Base-by-base conservation (phyloP, 2,113 vertebrate genomes). In the Pelodiscus sinensis region DNA sequence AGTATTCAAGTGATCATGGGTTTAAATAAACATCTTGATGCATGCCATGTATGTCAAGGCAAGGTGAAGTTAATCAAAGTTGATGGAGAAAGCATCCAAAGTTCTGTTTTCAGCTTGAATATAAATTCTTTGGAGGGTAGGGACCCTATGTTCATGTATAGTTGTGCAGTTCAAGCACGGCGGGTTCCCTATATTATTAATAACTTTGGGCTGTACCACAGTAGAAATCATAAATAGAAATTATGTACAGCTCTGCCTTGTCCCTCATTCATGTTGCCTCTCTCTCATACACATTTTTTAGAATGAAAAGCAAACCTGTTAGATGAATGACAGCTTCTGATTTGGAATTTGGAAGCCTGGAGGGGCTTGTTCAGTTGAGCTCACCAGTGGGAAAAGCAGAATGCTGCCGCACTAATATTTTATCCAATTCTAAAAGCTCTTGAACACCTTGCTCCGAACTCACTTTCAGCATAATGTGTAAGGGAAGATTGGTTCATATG, bases 381-480 rank as follows among this genome's bases (percentile, higher is more conserved):
- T 95, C 10, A 0, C 29, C 87, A 78, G 82, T 96, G 91, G 90
- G 85, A 92, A 25, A 92, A 94, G 85, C 60, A 90, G 50, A 54
- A 91, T 75, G 57, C n/a, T 95, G 54, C 82, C 86, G 50, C 54
- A 90, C 71, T 91, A 88, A 92, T 50, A 77, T 82, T 95, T 96
- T 58, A 82, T 92, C 91, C 58, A 73, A 88, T 58, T 93, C 86
- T 65, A 58, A 54, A 62, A 94, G 95, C n/a, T 92, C 86, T 89
- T 4, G 50, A 91, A 94, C 80, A 95, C 87, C 57, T 88, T 87
- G 13, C 9, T 92, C 79, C 91, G 89, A 90, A 54, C 57, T 94
- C 79, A 84, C 56, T 93, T 84, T 24, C 58, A 93, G 84, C 15
- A 54, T 75, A 31, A 80, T 82, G 11, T 57, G 2, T 88, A 92